phyloP scores from a whole-genome alignment of 1,140 invertebrate genomes.

The Mylabris phalerata region DNA sequence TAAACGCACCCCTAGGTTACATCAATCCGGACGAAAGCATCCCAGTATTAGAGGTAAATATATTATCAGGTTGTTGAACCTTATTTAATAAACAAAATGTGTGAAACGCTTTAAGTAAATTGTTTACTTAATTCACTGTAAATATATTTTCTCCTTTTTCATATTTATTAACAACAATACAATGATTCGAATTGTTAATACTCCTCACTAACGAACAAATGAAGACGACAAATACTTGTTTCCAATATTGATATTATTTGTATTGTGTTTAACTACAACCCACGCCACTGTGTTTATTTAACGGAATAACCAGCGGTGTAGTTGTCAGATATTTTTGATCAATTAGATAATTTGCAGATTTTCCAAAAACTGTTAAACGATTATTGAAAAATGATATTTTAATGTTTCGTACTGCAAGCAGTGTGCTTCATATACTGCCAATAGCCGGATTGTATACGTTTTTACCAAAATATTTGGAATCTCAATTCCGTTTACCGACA shows the following conservation, averaged over 20 bases:
- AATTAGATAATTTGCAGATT: slow-evolving; percentile 53
- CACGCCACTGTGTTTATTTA: neutral
- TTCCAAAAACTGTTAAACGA: slow-evolving; percentile 78
- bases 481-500: slow-evolving; percentile 81
- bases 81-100: slow-evolving; percentile 2
- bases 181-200: neutral
- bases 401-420: slow-evolving; percentile 81
- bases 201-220: neutral
- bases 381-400: slow-evolving; percentile 84
- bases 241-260: too few relatives aligned
- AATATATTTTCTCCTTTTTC: too few relatives aligned
- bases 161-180: too few relatives aligned
- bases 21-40: slow-evolving; percentile 46
- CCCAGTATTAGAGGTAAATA: slow-evolving; percentile 49
- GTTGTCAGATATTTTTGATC: too few relatives aligned
- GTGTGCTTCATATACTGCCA: slow-evolving; percentile 81
- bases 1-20: slow-evolving; percentile 42
- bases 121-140: too few relatives aligned
- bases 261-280: neutral
- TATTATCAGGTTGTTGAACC: slow-evolving; percentile 13
- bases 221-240: neutral
- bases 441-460: slow-evolving; percentile 89
- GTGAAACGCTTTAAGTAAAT: slow-evolving; percentile 10
- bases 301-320: too few relatives aligned
- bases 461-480: slow-evolving; percentile 88